phyloP scores from a whole-genome alignment of 2,888 invertebrate species.

The Ommatoiulus sabulosus region DNA sequence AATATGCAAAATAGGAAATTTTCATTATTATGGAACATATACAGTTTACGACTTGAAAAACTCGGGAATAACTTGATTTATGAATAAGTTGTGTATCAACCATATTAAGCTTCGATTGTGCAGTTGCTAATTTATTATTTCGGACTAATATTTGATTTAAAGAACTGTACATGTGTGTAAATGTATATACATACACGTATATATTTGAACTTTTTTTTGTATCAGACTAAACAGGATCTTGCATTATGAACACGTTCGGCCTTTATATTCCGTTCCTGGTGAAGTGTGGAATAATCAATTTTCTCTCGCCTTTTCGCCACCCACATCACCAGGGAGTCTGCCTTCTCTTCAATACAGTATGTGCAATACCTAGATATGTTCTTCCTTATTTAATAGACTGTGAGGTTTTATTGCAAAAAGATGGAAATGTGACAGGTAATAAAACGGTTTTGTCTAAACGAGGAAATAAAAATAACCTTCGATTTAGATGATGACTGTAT shows the following conservation, averaged over 20 bases:
- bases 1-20: no score
- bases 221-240: neutral
- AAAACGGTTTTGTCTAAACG: neutral
- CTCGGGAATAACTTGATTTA: no score
- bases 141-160: no score
- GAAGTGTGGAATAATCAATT: slow-evolving; percentile 15
- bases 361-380: neutral
- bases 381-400: neutral
- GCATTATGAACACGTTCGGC: neutral
- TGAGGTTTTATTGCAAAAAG: neutral
- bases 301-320: neutral
- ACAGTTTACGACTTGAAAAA: no score
- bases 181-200: no score
- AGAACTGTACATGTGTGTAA: no score
- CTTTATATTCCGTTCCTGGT: neutral
- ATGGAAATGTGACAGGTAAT: neutral
- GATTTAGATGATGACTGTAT: neutral
- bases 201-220: no score
- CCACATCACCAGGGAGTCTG: neutral
- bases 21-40: no score
- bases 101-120: no score
- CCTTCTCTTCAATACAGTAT: neutral
- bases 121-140: no score
- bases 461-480: neutral
- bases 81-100: no score